Conservation (phyloP, 2,113 vertebrate genomes). For the Sander lucioperca region DNA sequence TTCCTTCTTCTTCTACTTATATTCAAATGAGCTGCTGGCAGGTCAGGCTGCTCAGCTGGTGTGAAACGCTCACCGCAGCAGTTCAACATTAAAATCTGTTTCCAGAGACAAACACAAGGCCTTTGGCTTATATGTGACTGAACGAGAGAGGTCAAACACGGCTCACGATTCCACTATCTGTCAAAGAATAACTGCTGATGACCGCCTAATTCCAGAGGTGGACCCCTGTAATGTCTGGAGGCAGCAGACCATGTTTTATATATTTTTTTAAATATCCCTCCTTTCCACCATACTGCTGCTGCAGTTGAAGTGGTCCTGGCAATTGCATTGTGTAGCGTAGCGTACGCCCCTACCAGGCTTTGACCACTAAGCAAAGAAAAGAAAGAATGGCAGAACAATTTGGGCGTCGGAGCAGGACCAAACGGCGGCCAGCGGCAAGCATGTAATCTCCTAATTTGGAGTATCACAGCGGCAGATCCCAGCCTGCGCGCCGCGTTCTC, state of each 20-base stretch:
- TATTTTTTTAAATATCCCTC: constrained; percentile 2
- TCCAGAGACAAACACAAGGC: constrained; percentile 10
- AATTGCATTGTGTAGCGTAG: constrained; percentile 50
- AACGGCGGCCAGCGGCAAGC: constrained; percentile 60
- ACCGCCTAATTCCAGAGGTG: constrained; percentile 24
- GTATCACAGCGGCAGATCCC: constrained; percentile 72
- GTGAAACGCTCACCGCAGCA: neutral
- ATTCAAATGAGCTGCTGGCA: constrained; percentile 60
- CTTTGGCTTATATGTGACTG: neutral
- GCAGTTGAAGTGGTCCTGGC: constrained; percentile 15
- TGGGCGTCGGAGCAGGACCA: constrained; percentile 64
- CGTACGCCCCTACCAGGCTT: constrained; percentile 26
- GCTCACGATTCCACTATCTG: constrained; percentile 26
- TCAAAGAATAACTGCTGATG: constrained; percentile 15
- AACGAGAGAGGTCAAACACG: constrained; percentile 18
- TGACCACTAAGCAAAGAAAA: constrained; percentile 68
- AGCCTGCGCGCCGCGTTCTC: constrained; percentile 27
- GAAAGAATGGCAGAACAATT: constrained; percentile 78
- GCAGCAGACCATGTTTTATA: neutral
- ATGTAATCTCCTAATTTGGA: constrained; percentile 86
- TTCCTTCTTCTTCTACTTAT: constrained; percentile 31
- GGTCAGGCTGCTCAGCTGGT: constrained; percentile 41
- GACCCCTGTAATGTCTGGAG: neutral
- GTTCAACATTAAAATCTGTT: constrained; percentile 33
- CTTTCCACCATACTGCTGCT: neutral